phyloP scores from a whole-genome alignment of 2,888 invertebrate genomes.

The Lagria hirta region DNA sequence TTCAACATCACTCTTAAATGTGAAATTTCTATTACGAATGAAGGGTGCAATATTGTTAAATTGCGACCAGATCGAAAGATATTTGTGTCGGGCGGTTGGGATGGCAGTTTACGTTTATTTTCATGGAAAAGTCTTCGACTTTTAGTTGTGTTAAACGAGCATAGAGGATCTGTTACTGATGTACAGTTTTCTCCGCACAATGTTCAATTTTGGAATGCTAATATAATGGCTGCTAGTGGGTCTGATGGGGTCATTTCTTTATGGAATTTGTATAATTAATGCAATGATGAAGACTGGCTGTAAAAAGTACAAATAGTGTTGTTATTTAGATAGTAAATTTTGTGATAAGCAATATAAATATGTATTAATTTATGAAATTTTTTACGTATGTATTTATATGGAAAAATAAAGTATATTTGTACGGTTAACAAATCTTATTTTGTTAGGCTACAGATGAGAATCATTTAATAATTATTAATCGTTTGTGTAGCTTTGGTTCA shows the following conservation, averaged over 20 bases:
- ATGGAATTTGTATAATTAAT: constrained; percentile 76
- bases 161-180: constrained; percentile 70
- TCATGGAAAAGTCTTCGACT: constrained; percentile 44
- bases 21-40: constrained; percentile 69
- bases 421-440: too few species aligned
- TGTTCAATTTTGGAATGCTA: constrained; percentile 69
- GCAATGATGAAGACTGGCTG: too few species aligned
- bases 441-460: too few species aligned
- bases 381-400: too few species aligned
- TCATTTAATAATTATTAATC: too few species aligned
- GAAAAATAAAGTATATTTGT: too few species aligned
- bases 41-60: constrained; percentile 70
- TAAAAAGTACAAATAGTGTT: too few species aligned
- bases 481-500: too few species aligned
- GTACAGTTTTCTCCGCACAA: constrained; percentile 68
- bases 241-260: constrained; percentile 75
- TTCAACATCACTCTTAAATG: constrained; percentile 60
- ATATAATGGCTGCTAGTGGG: constrained; percentile 76
- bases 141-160: constrained; percentile 72
- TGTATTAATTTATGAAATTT: too few species aligned
- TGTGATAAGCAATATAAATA: too few species aligned
- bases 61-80: constrained; percentile 72
- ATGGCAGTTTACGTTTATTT: constrained; percentile 62
- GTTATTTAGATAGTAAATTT: too few species aligned
- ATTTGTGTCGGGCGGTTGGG: constrained; percentile 75